Conservation (phyloP, 2,113 vertebrate genomes). For the Nicator chloris region DNA sequence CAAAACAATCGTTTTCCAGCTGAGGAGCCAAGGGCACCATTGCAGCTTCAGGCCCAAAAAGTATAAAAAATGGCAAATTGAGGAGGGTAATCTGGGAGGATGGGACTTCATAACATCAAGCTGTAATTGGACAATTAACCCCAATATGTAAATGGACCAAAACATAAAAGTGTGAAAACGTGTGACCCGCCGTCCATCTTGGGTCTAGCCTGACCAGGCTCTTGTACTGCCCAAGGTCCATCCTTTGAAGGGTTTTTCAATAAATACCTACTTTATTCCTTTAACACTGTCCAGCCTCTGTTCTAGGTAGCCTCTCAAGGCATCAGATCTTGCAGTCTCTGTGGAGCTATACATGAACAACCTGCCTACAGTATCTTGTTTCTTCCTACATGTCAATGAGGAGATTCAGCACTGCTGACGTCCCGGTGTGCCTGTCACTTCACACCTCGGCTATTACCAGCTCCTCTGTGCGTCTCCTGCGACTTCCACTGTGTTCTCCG, state of each 20-base stretch:
- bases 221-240: neutral
- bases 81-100: neutral
- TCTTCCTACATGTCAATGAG: neutral
- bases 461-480: neutral
- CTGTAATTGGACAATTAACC: neutral
- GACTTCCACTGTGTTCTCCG: neutral
- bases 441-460: neutral
- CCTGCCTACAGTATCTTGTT: neutral
- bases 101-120: neutral
- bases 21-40: accelerated
- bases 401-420: neutral
- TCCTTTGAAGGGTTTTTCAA: neutral
- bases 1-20: neutral
- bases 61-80: accelerated
- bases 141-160: neutral
- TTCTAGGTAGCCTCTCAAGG: neutral
- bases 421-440: neutral
- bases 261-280: neutral
- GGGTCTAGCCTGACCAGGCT: neutral
- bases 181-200: accelerated
- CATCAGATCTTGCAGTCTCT: neutral
- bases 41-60: neutral
- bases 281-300: neutral
- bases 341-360: neutral
- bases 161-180: neutral